Percentiles rank a stretch among this genome's conserved stretches.
Conservation (phyloP, 2,113 vertebrate genomes). For the Hypocryptadius cinnamomeus region DNA sequence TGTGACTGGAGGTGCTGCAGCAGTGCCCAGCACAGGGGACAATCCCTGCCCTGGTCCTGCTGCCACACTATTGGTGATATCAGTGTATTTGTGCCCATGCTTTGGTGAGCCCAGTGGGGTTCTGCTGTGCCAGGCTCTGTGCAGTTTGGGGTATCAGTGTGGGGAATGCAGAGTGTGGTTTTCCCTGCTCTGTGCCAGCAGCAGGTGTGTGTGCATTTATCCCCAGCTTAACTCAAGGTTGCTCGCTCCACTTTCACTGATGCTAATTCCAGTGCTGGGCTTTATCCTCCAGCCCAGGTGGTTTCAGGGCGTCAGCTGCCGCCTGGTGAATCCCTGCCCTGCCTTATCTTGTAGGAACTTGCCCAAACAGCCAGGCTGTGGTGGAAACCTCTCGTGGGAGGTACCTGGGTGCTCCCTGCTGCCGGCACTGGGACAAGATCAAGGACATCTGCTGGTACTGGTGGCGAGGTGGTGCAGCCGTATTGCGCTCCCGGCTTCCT, state of each 20-base stretch:
- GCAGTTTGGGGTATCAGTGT: accelerated
- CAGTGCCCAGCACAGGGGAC: not conserved
- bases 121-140: not conserved
- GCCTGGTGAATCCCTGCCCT: not conserved
- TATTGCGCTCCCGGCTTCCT: not conserved
- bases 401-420: not conserved
- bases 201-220: not conserved
- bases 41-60: not conserved
- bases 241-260: not conserved
- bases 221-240: accelerated
- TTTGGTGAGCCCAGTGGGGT: accelerated
- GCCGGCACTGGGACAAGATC: not conserved
- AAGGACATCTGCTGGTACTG: not conserved
- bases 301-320: not conserved
- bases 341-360: not conserved
- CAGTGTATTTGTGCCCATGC: accelerated
- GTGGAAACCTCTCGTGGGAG: not conserved
- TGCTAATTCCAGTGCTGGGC: not conserved
- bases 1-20: not conserved
- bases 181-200: accelerated
- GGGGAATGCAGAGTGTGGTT: accelerated
- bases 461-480: accelerated
- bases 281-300: not conserved
- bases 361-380: not conserved
- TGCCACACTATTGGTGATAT: accelerated